A percentile compares a stretch with the other conserved stretches of the same genome.
Conservation (phyloP, 2,888 invertebrate genomes). For the Blastobasis lacticolella region DNA sequence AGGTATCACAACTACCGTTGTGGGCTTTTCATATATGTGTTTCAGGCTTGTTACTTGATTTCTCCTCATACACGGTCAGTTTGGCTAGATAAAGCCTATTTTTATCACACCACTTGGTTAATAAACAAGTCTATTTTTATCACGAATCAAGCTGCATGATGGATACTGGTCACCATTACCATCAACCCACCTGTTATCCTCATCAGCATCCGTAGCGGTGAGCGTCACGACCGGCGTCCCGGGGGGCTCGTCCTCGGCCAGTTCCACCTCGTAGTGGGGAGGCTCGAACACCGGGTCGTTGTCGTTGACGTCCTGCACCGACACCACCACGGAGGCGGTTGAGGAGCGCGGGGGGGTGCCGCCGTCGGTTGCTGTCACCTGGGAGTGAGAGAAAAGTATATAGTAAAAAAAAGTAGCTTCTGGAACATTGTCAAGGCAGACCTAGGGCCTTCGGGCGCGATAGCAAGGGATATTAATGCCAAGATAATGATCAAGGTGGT, state of each 20-base stretch:
- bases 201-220: slow-evolving; percentile 92
- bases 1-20: too few species aligned
- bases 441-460: too few species aligned
- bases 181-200: slow-evolving; percentile 77
- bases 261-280: slow-evolving; percentile 91
- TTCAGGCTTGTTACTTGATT: too few species aligned
- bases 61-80: neutral
- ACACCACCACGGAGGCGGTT: slow-evolving; percentile 90
- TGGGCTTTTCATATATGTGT: too few species aligned
- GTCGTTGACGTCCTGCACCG: slow-evolving; percentile 95
- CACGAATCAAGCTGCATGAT: too few species aligned
- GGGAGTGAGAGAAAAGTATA: slow-evolving; percentile 7
- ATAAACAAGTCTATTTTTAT: neutral
- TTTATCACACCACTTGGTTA: neutral
- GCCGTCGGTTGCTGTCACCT: slow-evolving; percentile 88
- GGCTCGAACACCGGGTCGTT: slow-evolving; percentile 96
- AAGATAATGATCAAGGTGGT: too few species aligned
- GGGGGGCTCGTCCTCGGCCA: slow-evolving; percentile 91
- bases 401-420: too few species aligned
- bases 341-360: slow-evolving; percentile 90
- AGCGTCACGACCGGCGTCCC: slow-evolving; percentile 93
- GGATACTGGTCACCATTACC: neutral
- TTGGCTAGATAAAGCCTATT: neutral
- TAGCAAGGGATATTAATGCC: too few species aligned
- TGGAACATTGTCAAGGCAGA: too few species aligned